phyloP scores from a whole-genome alignment of 2,113 vertebrate species.

The Emydocephalus ijimae region DNA sequence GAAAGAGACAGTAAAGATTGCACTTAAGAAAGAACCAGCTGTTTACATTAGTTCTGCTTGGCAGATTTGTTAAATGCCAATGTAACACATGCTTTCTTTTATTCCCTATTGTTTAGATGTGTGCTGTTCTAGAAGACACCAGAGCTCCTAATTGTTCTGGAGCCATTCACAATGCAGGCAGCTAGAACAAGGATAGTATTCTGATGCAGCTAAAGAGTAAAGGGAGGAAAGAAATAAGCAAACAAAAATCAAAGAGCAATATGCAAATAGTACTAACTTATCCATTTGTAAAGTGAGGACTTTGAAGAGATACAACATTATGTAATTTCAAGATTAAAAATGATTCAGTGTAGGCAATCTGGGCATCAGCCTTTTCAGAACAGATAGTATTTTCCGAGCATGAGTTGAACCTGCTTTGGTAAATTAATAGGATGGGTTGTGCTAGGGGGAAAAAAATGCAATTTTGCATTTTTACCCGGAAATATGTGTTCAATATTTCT shows the following conservation, averaged over 20 bases:
- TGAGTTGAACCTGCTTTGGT: not conserved
- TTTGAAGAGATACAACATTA: not conserved
- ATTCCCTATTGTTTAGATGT: not conserved
- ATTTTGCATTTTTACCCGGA: not conserved
- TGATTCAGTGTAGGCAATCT: constrained; percentile 12
- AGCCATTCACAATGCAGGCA: not conserved
- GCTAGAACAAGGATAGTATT: not conserved
- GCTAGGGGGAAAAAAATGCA: not conserved
- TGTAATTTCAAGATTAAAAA: not conserved
- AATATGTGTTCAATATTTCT: not conserved
- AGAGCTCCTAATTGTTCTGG: not conserved
- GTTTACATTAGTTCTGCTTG: not conserved
- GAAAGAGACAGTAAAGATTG: not conserved
- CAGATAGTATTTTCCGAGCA: rapidly evolving
- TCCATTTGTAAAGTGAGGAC: not conserved
- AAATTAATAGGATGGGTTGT: not conserved
- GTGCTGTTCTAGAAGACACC: not conserved
- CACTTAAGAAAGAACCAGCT: not conserved
- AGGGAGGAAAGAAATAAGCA: not conserved
- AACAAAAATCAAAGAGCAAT: not conserved
- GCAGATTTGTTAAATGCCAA: not conserved
- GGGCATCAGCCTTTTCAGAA: not conserved
- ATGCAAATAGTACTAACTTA: not conserved
- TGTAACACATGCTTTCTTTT: not conserved
- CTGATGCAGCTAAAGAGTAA: not conserved